Percentiles rank a stretch among this genome's conserved stretches.
Conservation (phyloP, 2,797 vertebrate species). For the Sciurus carolinensis region DNA sequence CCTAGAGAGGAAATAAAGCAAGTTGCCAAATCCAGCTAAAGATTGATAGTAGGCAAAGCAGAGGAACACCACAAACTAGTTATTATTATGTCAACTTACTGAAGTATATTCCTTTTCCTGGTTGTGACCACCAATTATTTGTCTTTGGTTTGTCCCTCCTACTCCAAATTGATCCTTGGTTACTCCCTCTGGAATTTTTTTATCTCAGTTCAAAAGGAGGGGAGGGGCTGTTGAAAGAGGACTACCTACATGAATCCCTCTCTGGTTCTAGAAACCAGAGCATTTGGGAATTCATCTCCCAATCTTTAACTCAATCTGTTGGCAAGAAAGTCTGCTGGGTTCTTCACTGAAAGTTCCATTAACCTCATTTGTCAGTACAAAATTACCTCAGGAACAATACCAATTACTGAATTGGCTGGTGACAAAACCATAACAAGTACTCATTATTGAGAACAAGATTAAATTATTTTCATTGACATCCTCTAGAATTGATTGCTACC, state of each 20-base stretch:
- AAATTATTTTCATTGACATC: conserved; percentile 82
- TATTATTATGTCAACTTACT: conserved; percentile 72
- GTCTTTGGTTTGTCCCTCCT: conserved; percentile 54
- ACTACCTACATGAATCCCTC: conserved; percentile 74
- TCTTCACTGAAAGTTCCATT: conserved; percentile 80
- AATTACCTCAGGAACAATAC: conserved; percentile 81
- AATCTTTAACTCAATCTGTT: conserved; percentile 78
- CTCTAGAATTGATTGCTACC: conserved; percentile 66
- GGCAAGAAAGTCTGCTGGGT: conserved; percentile 66
- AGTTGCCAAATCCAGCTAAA: conserved; percentile 40
- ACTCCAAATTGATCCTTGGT: background rate
- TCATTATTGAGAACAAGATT: conserved; percentile 83
- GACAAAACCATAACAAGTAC: conserved; percentile 81
- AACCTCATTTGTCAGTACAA: conserved; percentile 85
- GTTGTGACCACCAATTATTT: background rate
- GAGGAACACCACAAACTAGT: background rate
- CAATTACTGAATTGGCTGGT: conserved; percentile 75
- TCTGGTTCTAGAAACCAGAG: conserved; percentile 69
- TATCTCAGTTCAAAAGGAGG: conserved; percentile 44
- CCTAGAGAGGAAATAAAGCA: conserved; percentile 87
- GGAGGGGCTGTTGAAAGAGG: conserved; percentile 56
- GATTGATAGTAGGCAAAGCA: conserved; percentile 55
- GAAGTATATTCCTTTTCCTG: conserved; percentile 54
- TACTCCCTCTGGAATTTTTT: conserved; percentile 46
- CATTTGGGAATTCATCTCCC: conserved; percentile 77